Evolutionary conservation across 2,888 invertebrate genomes (phyloP), one percentile per base, ranked within the genome.

Genomic region (Hypsopygia costalis): DNA sequence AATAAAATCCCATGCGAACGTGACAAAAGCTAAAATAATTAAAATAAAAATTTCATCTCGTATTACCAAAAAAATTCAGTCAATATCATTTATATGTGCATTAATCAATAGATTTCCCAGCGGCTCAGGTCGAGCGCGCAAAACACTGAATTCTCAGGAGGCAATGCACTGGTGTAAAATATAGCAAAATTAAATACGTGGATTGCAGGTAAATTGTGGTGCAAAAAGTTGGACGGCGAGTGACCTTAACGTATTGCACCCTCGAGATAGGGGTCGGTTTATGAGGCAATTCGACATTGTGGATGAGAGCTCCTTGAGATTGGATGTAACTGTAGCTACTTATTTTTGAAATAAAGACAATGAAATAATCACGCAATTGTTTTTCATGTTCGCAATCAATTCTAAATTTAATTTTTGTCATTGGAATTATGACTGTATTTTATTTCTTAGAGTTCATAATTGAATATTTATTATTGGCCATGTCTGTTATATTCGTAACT

Each of bases 131-230:
- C 12, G 3, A n/a, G n/a, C n/a, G 16, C 21, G 21, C 25, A 25
- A 25, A 25, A 31, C 10, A 31, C 12, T 10, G 8, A 30, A 31
- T 8, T 12, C 38, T 28, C 39, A 9, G 1, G 39, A 27, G 39
- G 12, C 6, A 7, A 20, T 20, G 16, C 11, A 20, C 33, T 8
- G 11, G 8, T 20, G 27, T 33, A 33, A 20, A 39, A 20, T 27
- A 28, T 31, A 31, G 11, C 74, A 59, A 76, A 81, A 87, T 86
- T 81, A 86, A 86, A 85, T 85, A 86, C 86, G 86, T 86, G 86
- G 63, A 71, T 66, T 72, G 85, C 81, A 83, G 70, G 68, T 73
- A 67, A 74, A 85, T 71, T 56, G 65, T 32, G 31, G 40, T 58
- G 58, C 52, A 57, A 64, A 58, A 62, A 61, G 54, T 46, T 44